Percentiles rank a stretch among this genome's conserved stretches.
These are phyloP conservation scores for Umimayanthus chanpuru DNA, from an alignment of 92 coral and sea anemone species.

Conservation along the genomic window DNA sequence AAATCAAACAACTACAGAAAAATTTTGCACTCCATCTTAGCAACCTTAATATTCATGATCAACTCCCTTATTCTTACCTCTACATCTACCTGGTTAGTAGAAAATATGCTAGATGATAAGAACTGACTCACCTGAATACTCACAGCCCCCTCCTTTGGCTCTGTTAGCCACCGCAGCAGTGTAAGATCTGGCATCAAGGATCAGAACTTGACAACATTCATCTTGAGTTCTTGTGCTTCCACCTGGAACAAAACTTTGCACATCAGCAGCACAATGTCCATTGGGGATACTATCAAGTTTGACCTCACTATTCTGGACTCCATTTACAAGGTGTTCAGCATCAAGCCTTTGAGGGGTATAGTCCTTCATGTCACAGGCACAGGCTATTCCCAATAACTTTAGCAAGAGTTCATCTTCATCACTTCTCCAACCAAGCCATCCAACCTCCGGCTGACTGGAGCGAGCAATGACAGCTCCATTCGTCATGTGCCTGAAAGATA, in stretches of 20 bases:
- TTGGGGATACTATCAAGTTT: background rate
- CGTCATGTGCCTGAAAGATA: constrained; percentile 65
- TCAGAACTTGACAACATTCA: constrained; percentile 68
- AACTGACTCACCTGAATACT: constrained; percentile 72
- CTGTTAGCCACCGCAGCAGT: constrained; percentile 90
- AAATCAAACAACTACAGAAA: no score
- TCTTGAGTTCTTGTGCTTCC: background rate
- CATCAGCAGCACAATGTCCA: constrained; percentile 24
- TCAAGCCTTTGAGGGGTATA: constrained; percentile 30
- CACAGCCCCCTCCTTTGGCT: constrained; percentile 96
- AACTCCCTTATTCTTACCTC: no score
- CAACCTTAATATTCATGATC: no score
- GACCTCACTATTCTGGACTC: constrained; percentile 39
- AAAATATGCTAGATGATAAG: background rate
- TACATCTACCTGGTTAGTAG: background rate
- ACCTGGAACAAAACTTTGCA: background rate
- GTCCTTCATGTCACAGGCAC: constrained; percentile 48
- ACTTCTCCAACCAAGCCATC: constrained; percentile 92
- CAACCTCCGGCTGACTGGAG: constrained; percentile 95
- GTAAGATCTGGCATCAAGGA: constrained; percentile 92
- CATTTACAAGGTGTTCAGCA: constrained; percentile 29
- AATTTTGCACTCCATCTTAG: no score
- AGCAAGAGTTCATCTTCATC: constrained; percentile 80
- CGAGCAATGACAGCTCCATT: constrained; percentile 96
- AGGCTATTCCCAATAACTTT: constrained; percentile 83